phyloP scores from a whole-genome alignment of 2,113 vertebrate species.

The Istiophorus platypterus region DNA sequence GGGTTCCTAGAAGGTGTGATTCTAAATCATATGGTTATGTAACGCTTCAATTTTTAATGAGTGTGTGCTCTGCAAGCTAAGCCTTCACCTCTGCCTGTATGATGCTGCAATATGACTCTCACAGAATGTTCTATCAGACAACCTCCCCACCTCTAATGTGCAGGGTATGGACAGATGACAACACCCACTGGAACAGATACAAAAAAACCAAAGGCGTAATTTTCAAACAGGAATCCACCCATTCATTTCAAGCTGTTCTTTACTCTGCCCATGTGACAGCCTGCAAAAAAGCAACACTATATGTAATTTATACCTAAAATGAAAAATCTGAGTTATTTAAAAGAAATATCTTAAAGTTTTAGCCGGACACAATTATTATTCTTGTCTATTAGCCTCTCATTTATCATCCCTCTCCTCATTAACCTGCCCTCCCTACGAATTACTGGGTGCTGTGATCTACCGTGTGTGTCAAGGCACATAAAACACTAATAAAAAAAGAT shows the following conservation, averaged over 20 bases:
- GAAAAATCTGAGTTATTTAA: slow-evolving; percentile 32
- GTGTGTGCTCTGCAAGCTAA: slow-evolving; percentile 29
- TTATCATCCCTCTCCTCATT: slow-evolving; percentile 50
- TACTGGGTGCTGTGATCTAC: slow-evolving; percentile 1
- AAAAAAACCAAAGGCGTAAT: too few species aligned
- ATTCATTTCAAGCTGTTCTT: not conserved
- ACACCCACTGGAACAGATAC: not conserved
- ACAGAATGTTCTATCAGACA: not conserved
- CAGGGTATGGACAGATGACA: not conserved
- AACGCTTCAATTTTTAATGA: slow-evolving; percentile 44
- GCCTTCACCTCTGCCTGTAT: slow-evolving; percentile 20
- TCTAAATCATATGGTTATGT: slow-evolving; percentile 38
- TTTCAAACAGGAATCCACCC: not conserved
- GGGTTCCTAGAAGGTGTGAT: slow-evolving; percentile 21
- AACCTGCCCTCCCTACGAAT: slow-evolving; percentile 38
- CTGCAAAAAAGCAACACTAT: slow-evolving; percentile 16
- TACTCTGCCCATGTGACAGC: slow-evolving; percentile 1
- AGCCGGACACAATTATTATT: slow-evolving; percentile 47
- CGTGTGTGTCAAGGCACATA: not conserved
- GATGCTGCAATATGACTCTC: slow-evolving; percentile 7
- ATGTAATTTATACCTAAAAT: slow-evolving; percentile 33
- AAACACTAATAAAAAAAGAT: not conserved
- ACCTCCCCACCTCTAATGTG: not conserved
- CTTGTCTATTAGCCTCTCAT: slow-evolving; percentile 49
- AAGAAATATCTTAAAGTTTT: slow-evolving; percentile 19